Conservation (phyloP, 2,888 invertebrate genomes). For the Cheilosia soror region DNA sequence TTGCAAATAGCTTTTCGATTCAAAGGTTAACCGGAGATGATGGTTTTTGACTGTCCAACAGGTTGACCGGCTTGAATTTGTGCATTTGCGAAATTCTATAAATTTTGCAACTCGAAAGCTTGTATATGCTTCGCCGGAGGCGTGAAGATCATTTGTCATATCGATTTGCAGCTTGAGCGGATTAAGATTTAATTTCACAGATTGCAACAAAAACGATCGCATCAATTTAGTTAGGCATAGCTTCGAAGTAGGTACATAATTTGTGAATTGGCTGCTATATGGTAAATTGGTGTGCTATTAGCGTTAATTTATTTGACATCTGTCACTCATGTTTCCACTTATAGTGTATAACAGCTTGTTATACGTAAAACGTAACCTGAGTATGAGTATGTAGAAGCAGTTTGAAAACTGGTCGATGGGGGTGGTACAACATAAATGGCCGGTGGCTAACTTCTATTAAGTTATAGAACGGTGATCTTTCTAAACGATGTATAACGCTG, state of each 20-base stretch:
- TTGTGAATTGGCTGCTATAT: background rate
- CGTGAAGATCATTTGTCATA: background rate
- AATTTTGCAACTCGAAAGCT: conserved; percentile 29
- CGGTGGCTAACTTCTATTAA: too few relatives aligned
- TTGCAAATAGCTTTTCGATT: conserved; percentile 24
- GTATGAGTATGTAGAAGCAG: too few relatives aligned
- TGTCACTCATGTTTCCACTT: background rate
- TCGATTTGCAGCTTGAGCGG: conserved; percentile 4
- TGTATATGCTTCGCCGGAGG: background rate
- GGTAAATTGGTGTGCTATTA: background rate
- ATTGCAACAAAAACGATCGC: background rate
- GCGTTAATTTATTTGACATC: background rate
- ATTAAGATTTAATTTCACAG: background rate
- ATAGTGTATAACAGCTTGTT: too few relatives aligned
- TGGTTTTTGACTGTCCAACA: conserved; percentile 18
- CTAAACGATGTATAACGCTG: too few relatives aligned
- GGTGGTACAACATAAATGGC: too few relatives aligned
- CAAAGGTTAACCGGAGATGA: conserved; percentile 43
- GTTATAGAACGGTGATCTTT: too few relatives aligned
- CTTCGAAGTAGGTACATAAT: background rate
- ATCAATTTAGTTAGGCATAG: background rate
- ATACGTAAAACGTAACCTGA: background rate
- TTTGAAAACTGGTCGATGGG: too few relatives aligned
- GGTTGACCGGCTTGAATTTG: conserved; percentile 11
- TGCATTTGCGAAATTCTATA: conserved; percentile 21